Conservation (phyloP, 2,797 vertebrate species). For the Molossus molossus region DNA sequence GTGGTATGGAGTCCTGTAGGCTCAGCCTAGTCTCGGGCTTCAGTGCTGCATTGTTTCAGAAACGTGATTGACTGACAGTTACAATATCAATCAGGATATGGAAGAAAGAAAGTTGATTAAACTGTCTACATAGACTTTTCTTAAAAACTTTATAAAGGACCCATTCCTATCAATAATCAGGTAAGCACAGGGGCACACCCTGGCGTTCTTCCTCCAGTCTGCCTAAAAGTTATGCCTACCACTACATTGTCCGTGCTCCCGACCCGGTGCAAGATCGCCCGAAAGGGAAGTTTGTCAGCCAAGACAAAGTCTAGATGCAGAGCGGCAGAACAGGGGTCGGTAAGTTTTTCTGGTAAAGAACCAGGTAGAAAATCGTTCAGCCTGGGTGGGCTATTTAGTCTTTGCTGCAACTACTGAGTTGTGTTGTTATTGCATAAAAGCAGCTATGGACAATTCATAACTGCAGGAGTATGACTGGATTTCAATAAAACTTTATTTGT, state of each 20-base stretch:
- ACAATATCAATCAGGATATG: not conserved
- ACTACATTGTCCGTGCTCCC: not conserved
- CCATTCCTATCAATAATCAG: not conserved
- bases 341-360: not conserved
- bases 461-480: not conserved
- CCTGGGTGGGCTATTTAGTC: not conserved
- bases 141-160: not conserved
- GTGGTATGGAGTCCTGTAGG: not conserved
- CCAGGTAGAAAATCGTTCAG: not conserved
- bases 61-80: not conserved
- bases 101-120: constrained; percentile 46
- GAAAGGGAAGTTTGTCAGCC: not conserved
- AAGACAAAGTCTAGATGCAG: not conserved
- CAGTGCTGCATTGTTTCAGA: not conserved
- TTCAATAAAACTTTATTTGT: constrained; percentile 38
- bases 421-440: not conserved
- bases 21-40: not conserved
- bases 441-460: not conserved
- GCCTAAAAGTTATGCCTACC: not conserved
- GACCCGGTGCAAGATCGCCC: not conserved
- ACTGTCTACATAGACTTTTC: not conserved
- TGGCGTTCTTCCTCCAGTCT: not conserved
- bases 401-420: not conserved
- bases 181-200: not conserved
- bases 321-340: not conserved